Evolutionary conservation across 2,113 vertebrate species (phyloP).

Genomic region (Typhlomys cinereus): DNA sequence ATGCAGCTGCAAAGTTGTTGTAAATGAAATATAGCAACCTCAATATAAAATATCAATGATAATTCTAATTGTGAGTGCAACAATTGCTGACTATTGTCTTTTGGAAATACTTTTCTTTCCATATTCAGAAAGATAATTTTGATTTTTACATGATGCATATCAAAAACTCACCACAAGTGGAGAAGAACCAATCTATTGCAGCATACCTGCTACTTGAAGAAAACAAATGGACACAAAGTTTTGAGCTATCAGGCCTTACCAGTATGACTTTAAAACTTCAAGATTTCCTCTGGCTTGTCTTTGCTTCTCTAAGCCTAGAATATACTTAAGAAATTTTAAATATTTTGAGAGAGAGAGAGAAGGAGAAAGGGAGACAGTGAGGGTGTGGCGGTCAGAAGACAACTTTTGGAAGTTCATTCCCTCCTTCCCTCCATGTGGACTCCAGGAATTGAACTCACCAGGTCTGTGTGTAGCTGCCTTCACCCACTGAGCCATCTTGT

Average conservation of each 20-base stretch:
- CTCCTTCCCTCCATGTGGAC: rapidly evolving
- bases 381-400: no score
- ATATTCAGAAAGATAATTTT: constrained; percentile 15
- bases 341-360: no score
- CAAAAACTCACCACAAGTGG: neutral
- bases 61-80: constrained; percentile 41
- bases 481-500: neutral
- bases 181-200: neutral
- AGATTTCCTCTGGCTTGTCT: neutral
- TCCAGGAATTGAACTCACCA: neutral
- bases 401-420: neutral
- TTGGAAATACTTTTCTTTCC: neutral
- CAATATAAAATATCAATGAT: constrained; percentile 50
- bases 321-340: neutral
- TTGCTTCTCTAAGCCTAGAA: neutral
- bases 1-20: constrained; percentile 30
- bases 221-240: neutral
- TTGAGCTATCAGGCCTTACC: neutral
- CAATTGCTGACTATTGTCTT: neutral
- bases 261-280: neutral
- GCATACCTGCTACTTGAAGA: neutral
- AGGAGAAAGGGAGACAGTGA: no score
- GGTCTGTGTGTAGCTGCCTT: neutral
- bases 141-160: neutral
- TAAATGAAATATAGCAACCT: constrained; percentile 36